phyloP scores from a whole-genome alignment of 2,888 invertebrate species.

The Biston stratarius region DNA sequence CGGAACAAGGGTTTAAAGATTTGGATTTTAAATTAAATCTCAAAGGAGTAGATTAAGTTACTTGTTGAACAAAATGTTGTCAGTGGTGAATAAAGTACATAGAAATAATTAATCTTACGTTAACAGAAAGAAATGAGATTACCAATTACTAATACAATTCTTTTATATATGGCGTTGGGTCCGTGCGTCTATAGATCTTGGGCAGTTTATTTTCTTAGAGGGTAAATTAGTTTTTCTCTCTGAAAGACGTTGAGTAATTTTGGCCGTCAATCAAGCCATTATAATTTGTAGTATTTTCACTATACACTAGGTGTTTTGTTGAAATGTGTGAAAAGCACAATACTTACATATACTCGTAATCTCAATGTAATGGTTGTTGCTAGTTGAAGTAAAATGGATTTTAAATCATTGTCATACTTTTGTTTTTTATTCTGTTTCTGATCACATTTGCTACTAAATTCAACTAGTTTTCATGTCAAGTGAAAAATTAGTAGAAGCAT shows the following conservation, averaged over 20 bases:
- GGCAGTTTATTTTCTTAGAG: not conserved
- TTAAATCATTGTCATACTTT: too few relatives aligned
- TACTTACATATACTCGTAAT: too few relatives aligned
- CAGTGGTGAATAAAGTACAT: not conserved
- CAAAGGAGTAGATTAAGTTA: constrained; percentile 26
- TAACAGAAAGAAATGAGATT: not conserved
- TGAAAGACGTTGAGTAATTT: constrained; percentile 12
- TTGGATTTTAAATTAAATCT: constrained; percentile 20
- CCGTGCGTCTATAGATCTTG: not conserved
- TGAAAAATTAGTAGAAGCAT: too few relatives aligned
- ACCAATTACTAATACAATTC: not conserved
- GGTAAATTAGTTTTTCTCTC: constrained; percentile 8
- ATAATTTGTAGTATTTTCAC: too few relatives aligned
- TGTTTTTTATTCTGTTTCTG: too few relatives aligned
- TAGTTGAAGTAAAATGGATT: too few relatives aligned
- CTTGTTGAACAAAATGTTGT: constrained; percentile 5
- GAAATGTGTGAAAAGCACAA: too few relatives aligned
- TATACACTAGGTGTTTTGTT: too few relatives aligned
- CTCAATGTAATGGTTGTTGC: too few relatives aligned
- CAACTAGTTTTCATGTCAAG: too few relatives aligned
- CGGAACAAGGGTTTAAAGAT: constrained; percentile 17
- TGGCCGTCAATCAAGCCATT: constrained; percentile 3
- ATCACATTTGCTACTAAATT: too few relatives aligned
- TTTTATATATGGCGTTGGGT: not conserved
- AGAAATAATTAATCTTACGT: not conserved